These are phyloP conservation scores for Otus scops DNA, from an alignment of 2,797 vertebrate genomes.

Conservation along the genomic window DNA sequence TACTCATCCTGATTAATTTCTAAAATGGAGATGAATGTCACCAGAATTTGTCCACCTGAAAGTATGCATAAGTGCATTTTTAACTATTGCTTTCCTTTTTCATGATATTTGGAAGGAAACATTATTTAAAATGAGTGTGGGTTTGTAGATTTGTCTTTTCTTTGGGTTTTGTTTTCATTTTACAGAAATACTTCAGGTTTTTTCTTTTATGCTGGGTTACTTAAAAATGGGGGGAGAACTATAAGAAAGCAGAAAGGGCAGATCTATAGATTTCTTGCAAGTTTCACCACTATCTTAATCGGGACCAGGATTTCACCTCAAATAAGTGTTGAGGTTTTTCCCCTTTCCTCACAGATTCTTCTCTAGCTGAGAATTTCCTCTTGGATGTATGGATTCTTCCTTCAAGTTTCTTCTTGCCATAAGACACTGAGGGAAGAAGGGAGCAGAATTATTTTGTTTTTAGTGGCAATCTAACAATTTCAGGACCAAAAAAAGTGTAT, in stretches of 20 bases:
- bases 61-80: not conserved
- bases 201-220: not conserved
- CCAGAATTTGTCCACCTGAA: not conserved
- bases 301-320: not conserved
- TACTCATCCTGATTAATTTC: not conserved
- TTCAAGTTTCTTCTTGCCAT: not conserved
- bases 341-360: not conserved
- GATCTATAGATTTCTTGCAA: not conserved
- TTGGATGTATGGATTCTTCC: not conserved
- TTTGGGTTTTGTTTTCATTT: not conserved
- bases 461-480: not conserved
- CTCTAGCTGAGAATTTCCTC: not conserved
- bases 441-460: not conserved
- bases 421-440: not conserved
- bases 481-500: not conserved
- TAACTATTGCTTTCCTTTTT: not conserved
- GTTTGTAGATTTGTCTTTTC: not conserved
- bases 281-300: not conserved
- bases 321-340: not conserved
- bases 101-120: not conserved
- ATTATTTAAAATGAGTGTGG: not conserved
- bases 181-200: not conserved
- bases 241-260: not conserved
- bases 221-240: not conserved
- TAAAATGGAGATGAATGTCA: not conserved